phyloP scores from a whole-genome alignment of 2,888 invertebrate genomes.

The Nomada fabriciana region DNA sequence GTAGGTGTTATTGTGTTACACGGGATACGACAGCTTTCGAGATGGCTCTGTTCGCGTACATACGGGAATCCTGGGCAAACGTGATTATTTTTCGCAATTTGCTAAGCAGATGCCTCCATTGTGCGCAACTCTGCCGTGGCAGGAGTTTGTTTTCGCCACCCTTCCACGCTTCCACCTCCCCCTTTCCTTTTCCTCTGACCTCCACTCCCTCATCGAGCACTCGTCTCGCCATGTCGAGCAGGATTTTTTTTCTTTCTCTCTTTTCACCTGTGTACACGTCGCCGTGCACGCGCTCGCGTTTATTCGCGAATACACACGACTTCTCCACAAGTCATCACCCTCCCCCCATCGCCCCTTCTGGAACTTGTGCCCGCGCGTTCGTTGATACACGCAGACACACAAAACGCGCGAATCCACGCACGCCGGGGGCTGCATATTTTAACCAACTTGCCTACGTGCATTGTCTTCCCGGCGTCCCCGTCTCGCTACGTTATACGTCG shows the following conservation, averaged over 20 bases:
- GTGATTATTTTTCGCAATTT: conserved; percentile 83
- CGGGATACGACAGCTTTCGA: conserved; percentile 62
- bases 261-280: conserved; percentile 55
- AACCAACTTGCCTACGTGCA: conserved; percentile 76
- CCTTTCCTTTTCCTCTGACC: conserved; percentile 44
- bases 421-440: conserved; percentile 77
- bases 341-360: not conserved
- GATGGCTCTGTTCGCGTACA: conserved; percentile 42
- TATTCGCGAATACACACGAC: conserved; percentile 53
- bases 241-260: conserved; percentile 34
- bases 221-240: conserved; percentile 48
- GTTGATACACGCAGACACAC: conserved; percentile 39
- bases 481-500: conserved; percentile 53
- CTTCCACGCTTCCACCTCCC: conserved; percentile 37
- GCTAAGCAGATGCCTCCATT: conserved; percentile 80
- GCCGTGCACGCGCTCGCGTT: conserved; percentile 55
- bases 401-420: conserved; percentile 57
- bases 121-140: conserved; percentile 58
- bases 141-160: conserved; percentile 60
- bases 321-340: conserved; percentile 8
- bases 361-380: not conserved
- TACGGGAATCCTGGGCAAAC: conserved; percentile 74
- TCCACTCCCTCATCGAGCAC: conserved; percentile 32
- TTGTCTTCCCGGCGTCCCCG: conserved; percentile 69
- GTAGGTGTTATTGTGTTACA: conserved; percentile 73